Conservation (phyloP, 2,113 vertebrate species). For the Vulpes ferrilata region DNA sequence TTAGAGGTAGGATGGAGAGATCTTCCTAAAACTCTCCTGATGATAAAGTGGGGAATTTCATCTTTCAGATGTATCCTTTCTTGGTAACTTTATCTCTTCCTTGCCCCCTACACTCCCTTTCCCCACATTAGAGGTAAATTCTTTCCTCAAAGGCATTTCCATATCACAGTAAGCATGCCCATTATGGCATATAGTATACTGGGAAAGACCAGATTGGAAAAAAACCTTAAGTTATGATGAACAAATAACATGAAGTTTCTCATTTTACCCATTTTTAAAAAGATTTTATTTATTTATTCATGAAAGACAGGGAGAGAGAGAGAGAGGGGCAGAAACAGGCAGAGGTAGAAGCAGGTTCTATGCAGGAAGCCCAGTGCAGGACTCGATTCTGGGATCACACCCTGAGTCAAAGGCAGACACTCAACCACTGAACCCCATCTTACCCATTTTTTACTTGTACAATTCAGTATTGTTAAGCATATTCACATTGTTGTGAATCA, state of each 20-base stretch:
- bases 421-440: background rate
- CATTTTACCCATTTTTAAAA: background rate
- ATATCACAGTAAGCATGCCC: background rate
- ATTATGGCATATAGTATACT: background rate
- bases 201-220: slow-evolving; percentile 19
- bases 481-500: slow-evolving; percentile 5
- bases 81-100: background rate
- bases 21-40: background rate
- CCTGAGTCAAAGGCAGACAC: too few species aligned
- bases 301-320: too few species aligned
- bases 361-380: too few species aligned
- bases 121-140: slow-evolving; percentile 18
- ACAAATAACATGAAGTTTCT: background rate
- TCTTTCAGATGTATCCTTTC: background rate
- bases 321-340: too few species aligned
- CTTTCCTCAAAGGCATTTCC: slow-evolving; percentile 40
- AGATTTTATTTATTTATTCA: background rate
- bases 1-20: background rate
- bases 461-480: background rate
- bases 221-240: background rate
- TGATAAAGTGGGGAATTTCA: background rate
- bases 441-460: background rate
- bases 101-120: background rate
- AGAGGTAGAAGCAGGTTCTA: too few species aligned
- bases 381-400: too few species aligned